Evolutionary conservation across 2,113 vertebrate species (phyloP).

Genomic region (Sigmodon hispidus): DNA sequence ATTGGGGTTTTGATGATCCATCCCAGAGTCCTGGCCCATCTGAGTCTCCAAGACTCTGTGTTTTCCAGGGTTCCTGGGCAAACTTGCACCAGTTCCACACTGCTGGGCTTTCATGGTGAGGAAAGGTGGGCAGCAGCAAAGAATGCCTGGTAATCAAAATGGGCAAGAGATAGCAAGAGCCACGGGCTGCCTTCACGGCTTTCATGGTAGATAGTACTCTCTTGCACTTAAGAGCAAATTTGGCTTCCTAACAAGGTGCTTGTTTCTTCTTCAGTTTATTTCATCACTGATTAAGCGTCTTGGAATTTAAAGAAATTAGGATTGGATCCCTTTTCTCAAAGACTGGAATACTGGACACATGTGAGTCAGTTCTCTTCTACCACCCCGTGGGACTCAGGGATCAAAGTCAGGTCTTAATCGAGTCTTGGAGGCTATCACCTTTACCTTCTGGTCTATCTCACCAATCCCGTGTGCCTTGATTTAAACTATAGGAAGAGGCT

Average conservation of each 20-base stretch:
- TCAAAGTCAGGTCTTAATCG: neutral
- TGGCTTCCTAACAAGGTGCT: neutral
- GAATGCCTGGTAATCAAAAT: neutral
- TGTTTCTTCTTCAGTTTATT: neutral
- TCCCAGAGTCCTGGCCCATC: no score
- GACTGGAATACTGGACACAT: neutral
- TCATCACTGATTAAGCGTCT: neutral
- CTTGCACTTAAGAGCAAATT: neutral
- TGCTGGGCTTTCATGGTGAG: neutral
- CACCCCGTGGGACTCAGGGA: neutral
- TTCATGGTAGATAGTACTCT: rapidly evolving
- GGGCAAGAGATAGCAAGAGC: neutral
- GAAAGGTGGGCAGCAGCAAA: neutral
- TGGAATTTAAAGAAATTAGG: neutral
- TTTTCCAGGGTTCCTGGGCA: neutral
- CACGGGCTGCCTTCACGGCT: neutral
- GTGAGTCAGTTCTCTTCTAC: neutral
- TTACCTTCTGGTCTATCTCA: neutral
- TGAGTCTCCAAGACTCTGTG: neutral
- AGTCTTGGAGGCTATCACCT: neutral
- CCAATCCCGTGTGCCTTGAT: neutral
- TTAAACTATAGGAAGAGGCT: neutral
- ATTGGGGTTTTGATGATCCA: neutral
- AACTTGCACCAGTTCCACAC: neutral
- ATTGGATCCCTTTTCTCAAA: neutral